A percentile compares a stretch with the other conserved stretches of the same genome.
These are phyloP conservation scores for Ormyrus labotus DNA, from an alignment of 2,888 invertebrate genomes.

Conservation along the genomic window DNA sequence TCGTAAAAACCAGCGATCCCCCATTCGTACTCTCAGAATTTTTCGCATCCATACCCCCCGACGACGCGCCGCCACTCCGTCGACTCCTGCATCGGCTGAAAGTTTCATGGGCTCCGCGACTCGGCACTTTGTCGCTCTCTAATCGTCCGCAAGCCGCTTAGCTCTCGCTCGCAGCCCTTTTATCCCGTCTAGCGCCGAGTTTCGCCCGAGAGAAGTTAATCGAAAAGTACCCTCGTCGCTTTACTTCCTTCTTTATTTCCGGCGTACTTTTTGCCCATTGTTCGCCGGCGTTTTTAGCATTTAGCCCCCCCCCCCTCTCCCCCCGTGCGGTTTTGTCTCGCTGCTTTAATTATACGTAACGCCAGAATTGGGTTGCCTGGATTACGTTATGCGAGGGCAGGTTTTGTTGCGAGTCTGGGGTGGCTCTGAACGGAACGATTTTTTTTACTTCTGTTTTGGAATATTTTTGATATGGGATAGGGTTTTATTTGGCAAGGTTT, in stretches of 20 bases:
- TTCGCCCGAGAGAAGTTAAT: constrained; percentile 13
- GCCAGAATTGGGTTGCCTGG: constrained; percentile 15
- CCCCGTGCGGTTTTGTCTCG: background rate
- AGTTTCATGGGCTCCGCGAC: background rate
- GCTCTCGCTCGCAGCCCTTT: constrained; percentile 57
- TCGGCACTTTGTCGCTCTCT: constrained; percentile 53
- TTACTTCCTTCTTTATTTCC: background rate
- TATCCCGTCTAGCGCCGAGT: constrained; percentile 38
- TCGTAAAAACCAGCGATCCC: too few relatives aligned
- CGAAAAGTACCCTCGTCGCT: background rate
- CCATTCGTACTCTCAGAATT: background rate
- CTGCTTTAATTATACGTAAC: constrained; percentile 29
- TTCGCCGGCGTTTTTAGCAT: background rate
- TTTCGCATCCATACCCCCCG: background rate
- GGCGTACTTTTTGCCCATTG: background rate
- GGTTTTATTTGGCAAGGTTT: too few relatives aligned
- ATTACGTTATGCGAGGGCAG: background rate
- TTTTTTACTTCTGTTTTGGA: too few relatives aligned
- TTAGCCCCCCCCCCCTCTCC: too few relatives aligned
- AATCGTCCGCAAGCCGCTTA: constrained; percentile 72
- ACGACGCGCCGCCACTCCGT: background rate
- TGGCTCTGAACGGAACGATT: too few relatives aligned
- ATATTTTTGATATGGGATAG: too few relatives aligned
- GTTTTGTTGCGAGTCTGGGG: too few relatives aligned
- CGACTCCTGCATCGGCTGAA: background rate